Evolutionary conservation across 2,888 invertebrate species (phyloP).

Genomic region (Sesamia inferens): DNA sequence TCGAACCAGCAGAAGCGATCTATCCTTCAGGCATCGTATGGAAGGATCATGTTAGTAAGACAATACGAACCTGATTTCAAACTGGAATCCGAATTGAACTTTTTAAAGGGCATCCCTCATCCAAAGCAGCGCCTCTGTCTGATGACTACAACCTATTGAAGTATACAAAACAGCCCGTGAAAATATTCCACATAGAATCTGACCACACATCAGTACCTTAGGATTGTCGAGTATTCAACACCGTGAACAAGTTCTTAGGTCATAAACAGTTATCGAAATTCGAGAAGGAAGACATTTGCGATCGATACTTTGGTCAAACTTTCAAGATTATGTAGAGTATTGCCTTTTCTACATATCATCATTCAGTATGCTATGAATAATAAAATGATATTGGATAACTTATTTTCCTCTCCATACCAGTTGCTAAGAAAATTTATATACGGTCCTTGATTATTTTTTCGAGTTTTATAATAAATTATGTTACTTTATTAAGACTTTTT

Average conservation of each 20-base stretch:
- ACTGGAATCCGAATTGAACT: conserved; percentile 71
- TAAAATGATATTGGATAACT: background rate
- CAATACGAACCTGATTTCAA: conserved; percentile 70
- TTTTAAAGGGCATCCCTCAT: conserved; percentile 71
- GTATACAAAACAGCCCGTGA: conserved; percentile 70
- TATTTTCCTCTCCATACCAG: background rate
- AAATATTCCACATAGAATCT: conserved; percentile 66
- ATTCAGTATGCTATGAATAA: background rate
- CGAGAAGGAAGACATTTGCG: no score
- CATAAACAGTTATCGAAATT: conserved; percentile 66
- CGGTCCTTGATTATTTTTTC: conserved; percentile 9
- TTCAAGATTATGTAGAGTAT: conserved; percentile 31
- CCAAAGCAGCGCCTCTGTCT: conserved; percentile 56
- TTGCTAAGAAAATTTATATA: conserved; percentile 19
- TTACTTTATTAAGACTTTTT: conserved; percentile 18
- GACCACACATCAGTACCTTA: conserved; percentile 69
- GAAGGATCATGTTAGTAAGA: conserved; percentile 67
- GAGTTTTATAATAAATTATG: conserved; percentile 37
- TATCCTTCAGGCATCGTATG: conserved; percentile 67
- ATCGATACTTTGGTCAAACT: conserved; percentile 53
- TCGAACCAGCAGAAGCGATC: conserved; percentile 69
- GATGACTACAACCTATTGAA: conserved; percentile 75
- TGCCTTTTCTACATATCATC: background rate
- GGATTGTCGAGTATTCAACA: conserved; percentile 72
- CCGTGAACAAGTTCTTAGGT: conserved; percentile 72